phyloP scores from a whole-genome alignment of 2,888 invertebrate genomes.

The Eristalinus sepulchralis region DNA sequence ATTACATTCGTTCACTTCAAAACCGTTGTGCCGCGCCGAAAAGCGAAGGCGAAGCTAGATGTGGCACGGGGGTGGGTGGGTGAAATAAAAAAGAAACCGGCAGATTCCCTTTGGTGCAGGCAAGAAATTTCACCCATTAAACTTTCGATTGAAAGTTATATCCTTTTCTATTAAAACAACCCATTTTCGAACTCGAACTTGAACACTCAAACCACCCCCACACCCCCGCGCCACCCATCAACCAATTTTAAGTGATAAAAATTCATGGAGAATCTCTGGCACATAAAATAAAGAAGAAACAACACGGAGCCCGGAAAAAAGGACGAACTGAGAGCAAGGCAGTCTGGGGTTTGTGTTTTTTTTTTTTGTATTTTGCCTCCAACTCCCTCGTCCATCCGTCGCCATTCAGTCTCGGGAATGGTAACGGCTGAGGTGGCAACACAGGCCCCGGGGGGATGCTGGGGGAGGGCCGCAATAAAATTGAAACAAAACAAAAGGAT shows the following conservation, averaged over 20 bases:
- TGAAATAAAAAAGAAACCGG: neutral
- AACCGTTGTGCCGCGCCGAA: neutral
- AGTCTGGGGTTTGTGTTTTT: neutral
- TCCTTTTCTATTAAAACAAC: constrained; percentile 52
- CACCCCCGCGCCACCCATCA: constrained; percentile 6
- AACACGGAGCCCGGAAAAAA: neutral
- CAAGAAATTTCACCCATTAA: constrained; percentile 61
- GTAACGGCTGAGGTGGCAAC: neutral
- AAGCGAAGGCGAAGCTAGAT: neutral
- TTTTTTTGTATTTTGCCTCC: neutral
- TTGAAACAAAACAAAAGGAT: constrained; percentile 66
- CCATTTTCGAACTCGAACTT: constrained; percentile 39
- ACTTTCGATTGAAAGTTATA: constrained; percentile 39
- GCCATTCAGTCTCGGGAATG: constrained; percentile 36
- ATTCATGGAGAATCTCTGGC: constrained; percentile 46
- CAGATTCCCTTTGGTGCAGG: constrained; percentile 30
- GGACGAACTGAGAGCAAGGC: constrained; percentile 14
- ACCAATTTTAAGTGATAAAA: constrained; percentile 59
- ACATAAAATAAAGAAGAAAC: constrained; percentile 27
- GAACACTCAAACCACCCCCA: neutral
- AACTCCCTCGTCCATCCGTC: constrained; percentile 13
- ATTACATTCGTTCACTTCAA: constrained; percentile 37
- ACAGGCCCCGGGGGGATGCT: neutral
- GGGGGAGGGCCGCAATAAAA: constrained; percentile 51
- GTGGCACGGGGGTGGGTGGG: neutral